Evolutionary conservation across 2,797 vertebrate species (phyloP).

Genomic region (Aulostomus chinensis): DNA sequence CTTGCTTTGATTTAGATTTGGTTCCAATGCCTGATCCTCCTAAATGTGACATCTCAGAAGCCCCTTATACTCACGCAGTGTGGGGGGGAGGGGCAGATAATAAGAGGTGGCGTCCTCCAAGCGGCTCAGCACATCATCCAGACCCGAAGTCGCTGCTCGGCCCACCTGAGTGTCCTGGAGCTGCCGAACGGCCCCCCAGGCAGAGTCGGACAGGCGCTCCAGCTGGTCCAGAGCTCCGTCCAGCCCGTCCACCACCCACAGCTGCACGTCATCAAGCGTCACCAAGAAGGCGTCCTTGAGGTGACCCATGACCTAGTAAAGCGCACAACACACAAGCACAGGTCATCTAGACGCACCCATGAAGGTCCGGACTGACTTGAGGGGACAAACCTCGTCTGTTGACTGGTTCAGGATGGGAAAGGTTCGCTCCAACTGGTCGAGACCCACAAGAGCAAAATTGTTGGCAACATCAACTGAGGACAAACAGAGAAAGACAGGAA

Average conservation of each 20-base stretch:
- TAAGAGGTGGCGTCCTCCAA: conserved; percentile 62
- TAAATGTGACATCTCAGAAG: neutral
- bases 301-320: conserved; percentile 64
- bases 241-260: conserved; percentile 57
- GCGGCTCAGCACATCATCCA: conserved; percentile 66
- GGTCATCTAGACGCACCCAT: no score
- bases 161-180: conserved; percentile 58
- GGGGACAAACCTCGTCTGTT: conserved; percentile 66
- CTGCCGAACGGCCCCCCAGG: conserved; percentile 5
- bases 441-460: conserved; percentile 60
- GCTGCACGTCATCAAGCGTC: conserved; percentile 69
- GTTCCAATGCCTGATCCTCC: no score
- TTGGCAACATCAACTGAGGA: conserved; percentile 70
- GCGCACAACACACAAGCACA: no score
- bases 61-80: conserved; percentile 62
- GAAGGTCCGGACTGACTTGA: neutral
- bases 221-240: conserved; percentile 48
- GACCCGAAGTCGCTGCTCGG: conserved; percentile 20
- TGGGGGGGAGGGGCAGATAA: conserved; percentile 73
- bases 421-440: conserved; percentile 70
- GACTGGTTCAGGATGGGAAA: conserved; percentile 76
- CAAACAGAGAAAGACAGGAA: neutral
- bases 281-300: conserved; percentile 66
- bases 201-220: conserved; percentile 23
- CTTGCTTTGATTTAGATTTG: no score